These are phyloP conservation scores for Apis dorsata DNA, from an alignment of 1,140 invertebrate species.

Conservation along the genomic window DNA sequence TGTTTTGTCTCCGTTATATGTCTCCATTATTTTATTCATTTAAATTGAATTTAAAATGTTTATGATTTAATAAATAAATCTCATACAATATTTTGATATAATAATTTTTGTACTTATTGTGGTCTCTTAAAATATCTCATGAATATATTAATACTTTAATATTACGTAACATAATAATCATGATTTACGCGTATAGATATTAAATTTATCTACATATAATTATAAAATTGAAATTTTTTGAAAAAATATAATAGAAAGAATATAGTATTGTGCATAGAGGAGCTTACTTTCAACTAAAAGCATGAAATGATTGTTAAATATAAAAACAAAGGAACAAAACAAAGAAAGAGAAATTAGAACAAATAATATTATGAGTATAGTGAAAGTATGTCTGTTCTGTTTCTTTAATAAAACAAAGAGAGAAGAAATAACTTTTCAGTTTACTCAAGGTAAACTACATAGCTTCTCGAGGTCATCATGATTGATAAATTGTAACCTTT, in stretches of 20 bases:
- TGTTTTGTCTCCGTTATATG: no score
- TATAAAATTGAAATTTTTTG: slow-evolving; percentile 6
- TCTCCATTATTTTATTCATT: no score
- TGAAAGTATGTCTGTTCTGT: slow-evolving; percentile 50
- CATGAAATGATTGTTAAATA: slow-evolving; percentile 20
- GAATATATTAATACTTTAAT: no score
- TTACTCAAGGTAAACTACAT: slow-evolving; percentile 52
- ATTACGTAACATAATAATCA: no score
- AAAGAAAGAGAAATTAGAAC: neutral
- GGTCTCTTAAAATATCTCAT: no score
- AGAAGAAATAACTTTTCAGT: slow-evolving; percentile 46
- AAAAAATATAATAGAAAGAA: neutral
- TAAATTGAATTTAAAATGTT: no score
- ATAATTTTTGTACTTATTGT: no score
- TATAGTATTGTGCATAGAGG: neutral
- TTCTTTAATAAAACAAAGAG: slow-evolving; percentile 1
- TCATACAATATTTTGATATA: no score
- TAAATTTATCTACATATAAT: no score
- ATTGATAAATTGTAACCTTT: neutral
- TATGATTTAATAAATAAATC: no score
- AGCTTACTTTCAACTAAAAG: neutral
- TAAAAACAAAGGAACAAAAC: neutral
- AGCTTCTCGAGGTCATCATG: neutral
- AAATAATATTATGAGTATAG: slow-evolving; percentile 33
- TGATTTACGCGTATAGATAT: no score